A percentile compares a stretch with the other conserved stretches of the same genome.
Evolutionary conservation across 2,113 vertebrate genomes (phyloP).

Genomic region (Ovis canadensis): DNA sequence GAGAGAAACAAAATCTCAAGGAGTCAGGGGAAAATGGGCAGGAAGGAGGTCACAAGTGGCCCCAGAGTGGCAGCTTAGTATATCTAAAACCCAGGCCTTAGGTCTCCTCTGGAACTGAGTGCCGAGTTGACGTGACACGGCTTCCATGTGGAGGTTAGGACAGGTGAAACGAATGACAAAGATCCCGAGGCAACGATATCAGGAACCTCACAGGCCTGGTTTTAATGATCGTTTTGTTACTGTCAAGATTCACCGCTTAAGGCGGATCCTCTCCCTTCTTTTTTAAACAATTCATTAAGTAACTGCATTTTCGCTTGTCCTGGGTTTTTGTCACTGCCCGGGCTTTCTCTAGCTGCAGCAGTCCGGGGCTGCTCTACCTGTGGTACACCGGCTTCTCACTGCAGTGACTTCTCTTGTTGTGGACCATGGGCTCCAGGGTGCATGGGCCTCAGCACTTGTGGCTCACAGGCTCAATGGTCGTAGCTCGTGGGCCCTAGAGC

Average conservation of each 20-base stretch:
- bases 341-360: not conserved
- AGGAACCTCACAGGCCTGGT: not conserved
- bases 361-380: not conserved
- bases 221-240: not conserved
- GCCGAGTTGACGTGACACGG: not conserved
- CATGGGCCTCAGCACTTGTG: not conserved
- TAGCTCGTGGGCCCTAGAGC: not conserved
- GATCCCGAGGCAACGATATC: not conserved
- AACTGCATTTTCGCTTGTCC: not conserved
- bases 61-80: too few relatives aligned
- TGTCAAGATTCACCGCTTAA: not conserved
- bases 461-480: not conserved
- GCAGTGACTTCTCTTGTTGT: accelerated
- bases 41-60: not conserved
- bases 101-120: too few relatives aligned
- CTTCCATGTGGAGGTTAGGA: too few relatives aligned
- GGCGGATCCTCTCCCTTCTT: not conserved
- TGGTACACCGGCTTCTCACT: not conserved
- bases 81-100: not conserved
- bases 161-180: not conserved
- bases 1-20: not conserved
- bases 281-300: not conserved
- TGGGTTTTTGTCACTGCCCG: not conserved
- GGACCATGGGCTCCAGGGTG: not conserved
- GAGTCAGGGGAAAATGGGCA: not conserved